Conservation (phyloP, 2,797 vertebrate genomes). For the Xiphophorus birchmanni region DNA sequence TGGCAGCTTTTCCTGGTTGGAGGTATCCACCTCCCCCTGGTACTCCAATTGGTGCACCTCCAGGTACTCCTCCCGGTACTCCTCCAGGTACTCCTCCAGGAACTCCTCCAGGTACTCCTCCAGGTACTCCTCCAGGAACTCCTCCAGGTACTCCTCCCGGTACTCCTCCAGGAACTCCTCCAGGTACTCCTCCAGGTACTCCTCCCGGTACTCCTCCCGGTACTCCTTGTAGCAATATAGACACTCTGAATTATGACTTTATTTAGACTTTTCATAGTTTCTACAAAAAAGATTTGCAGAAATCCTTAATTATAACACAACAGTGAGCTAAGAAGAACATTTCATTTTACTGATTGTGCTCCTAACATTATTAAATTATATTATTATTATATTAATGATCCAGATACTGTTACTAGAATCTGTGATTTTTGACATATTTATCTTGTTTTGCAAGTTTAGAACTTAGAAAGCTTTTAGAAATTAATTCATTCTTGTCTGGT, state of each 20-base stretch:
- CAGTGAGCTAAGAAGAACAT: background rate
- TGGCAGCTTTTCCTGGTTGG: constrained; percentile 16
- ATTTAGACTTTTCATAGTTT: background rate
- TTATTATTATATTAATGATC: background rate
- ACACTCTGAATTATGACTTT: background rate
- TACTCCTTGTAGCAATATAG: background rate
- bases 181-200: constrained; percentile 31
- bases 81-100: constrained; percentile 27
- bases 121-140: constrained; percentile 31
- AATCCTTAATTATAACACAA: background rate
- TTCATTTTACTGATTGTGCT: background rate
- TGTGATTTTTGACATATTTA: background rate
- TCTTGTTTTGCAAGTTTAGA: background rate
- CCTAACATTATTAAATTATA: background rate
- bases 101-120: constrained; percentile 21
- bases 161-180: constrained; percentile 28
- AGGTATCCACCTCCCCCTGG: constrained; percentile 27
- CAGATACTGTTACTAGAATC: background rate
- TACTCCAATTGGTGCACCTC: constrained; percentile 18
- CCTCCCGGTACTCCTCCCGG: constrained; percentile 30
- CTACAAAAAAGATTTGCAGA: background rate
- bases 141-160: constrained; percentile 30
- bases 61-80: constrained; percentile 25
- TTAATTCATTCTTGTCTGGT: background rate
- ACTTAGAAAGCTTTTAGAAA: background rate